These are phyloP conservation scores for Zaprionus ornatus DNA, from an alignment of 1,140 invertebrate species.

Conservation along the genomic window DNA sequence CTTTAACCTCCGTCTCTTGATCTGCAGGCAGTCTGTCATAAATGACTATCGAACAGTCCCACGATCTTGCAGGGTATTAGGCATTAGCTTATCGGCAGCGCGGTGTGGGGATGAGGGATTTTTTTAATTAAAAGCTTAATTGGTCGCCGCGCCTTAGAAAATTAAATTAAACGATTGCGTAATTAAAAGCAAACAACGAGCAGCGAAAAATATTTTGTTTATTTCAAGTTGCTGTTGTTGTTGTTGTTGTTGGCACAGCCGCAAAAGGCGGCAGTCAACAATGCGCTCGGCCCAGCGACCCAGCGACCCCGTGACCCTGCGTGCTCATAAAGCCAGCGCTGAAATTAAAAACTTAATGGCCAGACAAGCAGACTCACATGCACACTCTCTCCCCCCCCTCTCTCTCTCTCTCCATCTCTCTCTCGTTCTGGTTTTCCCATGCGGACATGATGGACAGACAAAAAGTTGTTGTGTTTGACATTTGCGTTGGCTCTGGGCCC, in stretches of 20 bases:
- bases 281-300: conserved; percentile 14
- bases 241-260: background rate
- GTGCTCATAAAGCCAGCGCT: conserved; percentile 25
- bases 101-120: background rate
- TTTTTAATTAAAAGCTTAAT: conserved; percentile 75
- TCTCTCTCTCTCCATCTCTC: background rate
- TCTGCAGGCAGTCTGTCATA: background rate
- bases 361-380: conserved; percentile 29
- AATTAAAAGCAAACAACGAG: conserved; percentile 71
- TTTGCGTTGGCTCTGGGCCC: background rate
- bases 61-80: background rate
- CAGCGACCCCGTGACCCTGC: background rate
- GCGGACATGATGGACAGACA: background rate
- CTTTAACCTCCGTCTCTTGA: too few species aligned
- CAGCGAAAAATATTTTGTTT: conserved; percentile 12
- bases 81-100: background rate
- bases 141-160: conserved; percentile 49
- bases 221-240: background rate
- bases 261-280: conserved; percentile 14
- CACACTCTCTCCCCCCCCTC: background rate
- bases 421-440: background rate
- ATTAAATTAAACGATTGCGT: conserved; percentile 68
- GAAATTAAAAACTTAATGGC: conserved; percentile 77
- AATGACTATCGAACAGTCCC: background rate
- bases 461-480: background rate